Conservation (phyloP, 2,888 invertebrate genomes). For the Macrophya alboannulata region DNA sequence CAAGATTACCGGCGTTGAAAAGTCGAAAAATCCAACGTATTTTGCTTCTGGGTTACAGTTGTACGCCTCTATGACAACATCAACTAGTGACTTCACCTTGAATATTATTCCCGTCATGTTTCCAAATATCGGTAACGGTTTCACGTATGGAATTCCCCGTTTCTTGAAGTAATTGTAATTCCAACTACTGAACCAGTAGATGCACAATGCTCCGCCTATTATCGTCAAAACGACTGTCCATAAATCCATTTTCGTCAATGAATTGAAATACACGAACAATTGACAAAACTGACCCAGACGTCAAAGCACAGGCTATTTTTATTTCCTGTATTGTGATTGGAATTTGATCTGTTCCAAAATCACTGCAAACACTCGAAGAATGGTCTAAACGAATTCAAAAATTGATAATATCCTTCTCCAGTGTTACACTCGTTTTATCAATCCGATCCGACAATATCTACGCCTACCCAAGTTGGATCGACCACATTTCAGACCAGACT, state of each 20-base stretch:
- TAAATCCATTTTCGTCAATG: slow-evolving; percentile 7
- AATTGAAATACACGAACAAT: not conserved
- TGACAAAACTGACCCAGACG: not conserved
- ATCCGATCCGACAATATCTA: not conserved
- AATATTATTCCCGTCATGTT: slow-evolving; percentile 8
- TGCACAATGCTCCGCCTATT: not conserved
- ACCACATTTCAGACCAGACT: not conserved
- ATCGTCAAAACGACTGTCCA: not conserved
- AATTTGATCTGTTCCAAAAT: too few species aligned
- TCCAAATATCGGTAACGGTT: slow-evolving; percentile 17
- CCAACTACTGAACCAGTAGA: slow-evolving; percentile 8
- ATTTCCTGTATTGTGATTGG: not conserved
- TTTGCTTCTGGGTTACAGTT: slow-evolving; percentile 7
- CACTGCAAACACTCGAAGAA: not conserved
- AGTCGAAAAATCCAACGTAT: slow-evolving; percentile 48
- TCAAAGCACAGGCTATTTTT: not conserved
- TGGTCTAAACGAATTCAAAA: not conserved
- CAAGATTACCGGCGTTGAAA: not conserved
- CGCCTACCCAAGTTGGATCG: not conserved
- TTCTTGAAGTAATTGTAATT: slow-evolving; percentile 14
- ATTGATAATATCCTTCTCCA: not conserved
- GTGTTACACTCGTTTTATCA: not conserved
- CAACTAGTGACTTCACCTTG: not conserved
- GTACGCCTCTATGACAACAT: not conserved
- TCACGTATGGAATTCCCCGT: not conserved